phyloP scores from a whole-genome alignment of 2,797 vertebrate genomes.

The Coracias cyanogaster region DNA sequence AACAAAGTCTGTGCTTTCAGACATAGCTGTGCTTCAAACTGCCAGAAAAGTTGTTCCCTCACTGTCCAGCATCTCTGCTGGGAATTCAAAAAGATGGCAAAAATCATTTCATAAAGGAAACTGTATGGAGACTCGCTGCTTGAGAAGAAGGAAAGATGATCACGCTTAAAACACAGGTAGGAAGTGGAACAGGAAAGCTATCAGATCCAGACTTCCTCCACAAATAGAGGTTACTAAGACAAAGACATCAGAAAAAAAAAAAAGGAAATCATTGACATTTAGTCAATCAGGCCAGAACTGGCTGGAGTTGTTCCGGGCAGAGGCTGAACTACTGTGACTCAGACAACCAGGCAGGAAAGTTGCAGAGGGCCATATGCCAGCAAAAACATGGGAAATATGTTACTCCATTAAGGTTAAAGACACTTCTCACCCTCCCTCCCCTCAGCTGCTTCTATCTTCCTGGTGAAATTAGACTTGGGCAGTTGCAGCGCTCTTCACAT shows the following conservation, averaged over 20 bases:
- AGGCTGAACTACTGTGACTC: neutral
- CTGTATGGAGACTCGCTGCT: constrained; percentile 7
- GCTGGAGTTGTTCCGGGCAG: neutral
- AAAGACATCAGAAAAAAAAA: neutral
- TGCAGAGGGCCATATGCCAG: constrained; percentile 17
- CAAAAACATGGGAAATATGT: constrained; percentile 25
- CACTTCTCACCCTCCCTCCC: neutral
- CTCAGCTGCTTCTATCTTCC: neutral
- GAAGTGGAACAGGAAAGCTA: constrained; percentile 57
- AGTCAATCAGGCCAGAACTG: constrained; percentile 16
- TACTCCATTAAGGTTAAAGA: neutral
- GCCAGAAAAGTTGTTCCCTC: neutral
- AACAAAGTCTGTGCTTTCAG: neutral
- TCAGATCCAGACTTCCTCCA: constrained; percentile 55
- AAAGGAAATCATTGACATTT: constrained; percentile 30
- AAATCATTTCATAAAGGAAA: constrained; percentile 38
- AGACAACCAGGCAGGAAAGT: constrained; percentile 17
- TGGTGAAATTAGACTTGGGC: neutral
- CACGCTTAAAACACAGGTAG: constrained; percentile 52
- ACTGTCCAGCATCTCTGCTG: neutral
- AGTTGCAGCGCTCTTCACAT: neutral
- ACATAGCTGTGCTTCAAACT: neutral
- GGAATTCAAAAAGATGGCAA: constrained; percentile 31
- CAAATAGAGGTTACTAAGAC: constrained; percentile 20
- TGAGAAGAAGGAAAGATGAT: constrained; percentile 59